Conservation (phyloP, 2,888 invertebrate genomes). For the Branchipolynoe longqiensis region DNA sequence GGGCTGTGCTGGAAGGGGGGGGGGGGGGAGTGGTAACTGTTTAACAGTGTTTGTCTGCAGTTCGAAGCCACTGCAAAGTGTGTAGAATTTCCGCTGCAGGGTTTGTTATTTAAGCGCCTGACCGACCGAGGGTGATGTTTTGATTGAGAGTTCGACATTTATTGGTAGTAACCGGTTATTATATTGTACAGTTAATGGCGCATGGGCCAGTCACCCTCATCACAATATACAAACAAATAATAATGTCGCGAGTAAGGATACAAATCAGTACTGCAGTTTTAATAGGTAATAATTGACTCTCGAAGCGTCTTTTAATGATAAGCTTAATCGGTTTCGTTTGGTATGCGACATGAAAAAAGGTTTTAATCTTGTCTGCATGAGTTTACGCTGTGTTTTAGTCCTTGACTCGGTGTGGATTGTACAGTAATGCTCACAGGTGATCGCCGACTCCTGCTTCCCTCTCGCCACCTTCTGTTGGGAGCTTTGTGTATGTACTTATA, state of each 20-base stretch:
- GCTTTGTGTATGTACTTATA: constrained; percentile 53
- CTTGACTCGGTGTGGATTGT: constrained; percentile 37
- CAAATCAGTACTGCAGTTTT: no score
- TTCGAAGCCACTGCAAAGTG: background rate
- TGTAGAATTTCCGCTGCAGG: constrained; percentile 33
- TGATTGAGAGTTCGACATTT: constrained; percentile 44
- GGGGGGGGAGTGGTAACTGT: background rate
- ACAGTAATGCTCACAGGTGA: constrained; percentile 55
- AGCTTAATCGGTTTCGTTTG: background rate
- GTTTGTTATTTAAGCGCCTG: constrained; percentile 55
- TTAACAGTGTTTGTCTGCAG: constrained; percentile 9
- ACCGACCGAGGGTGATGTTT: constrained; percentile 44
- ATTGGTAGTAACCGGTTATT: constrained; percentile 50
- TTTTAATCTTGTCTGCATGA: background rate
- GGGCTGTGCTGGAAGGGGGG: background rate
- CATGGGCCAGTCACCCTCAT: constrained; percentile 29
- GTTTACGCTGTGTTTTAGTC: background rate
- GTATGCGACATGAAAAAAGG: background rate
- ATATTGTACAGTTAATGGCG: constrained; percentile 51
- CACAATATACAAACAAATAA: constrained; percentile 17
- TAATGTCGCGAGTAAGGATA: background rate
- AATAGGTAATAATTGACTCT: no score
- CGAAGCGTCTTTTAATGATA: background rate
- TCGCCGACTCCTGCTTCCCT: constrained; percentile 35
- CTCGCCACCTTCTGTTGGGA: constrained; percentile 33